These are phyloP conservation scores for Zoanthus sociatus DNA, from an alignment of 92 coral and sea anemone genomes.

Conservation along the genomic window DNA sequence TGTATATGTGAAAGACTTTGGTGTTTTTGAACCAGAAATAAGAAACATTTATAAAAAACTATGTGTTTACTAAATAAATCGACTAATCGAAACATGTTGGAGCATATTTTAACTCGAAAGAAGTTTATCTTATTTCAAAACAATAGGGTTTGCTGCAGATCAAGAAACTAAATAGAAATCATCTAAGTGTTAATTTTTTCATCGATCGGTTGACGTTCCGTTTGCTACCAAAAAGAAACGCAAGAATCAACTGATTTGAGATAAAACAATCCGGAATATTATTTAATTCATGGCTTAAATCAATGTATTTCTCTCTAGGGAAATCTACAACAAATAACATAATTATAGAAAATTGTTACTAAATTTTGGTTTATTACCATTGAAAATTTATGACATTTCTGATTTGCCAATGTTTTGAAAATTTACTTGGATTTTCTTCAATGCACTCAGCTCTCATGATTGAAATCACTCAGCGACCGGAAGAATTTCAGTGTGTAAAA, in stretches of 20 bases:
- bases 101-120: not conserved
- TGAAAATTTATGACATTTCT: too few relatives aligned
- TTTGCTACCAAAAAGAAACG: too few relatives aligned
- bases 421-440: not conserved
- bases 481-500: constrained; percentile 31
- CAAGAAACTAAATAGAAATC: not conserved
- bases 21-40: not conserved
- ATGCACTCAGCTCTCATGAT: not conserved
- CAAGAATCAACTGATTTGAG: too few relatives aligned
- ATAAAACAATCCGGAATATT: too few relatives aligned
- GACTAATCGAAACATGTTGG: not conserved
- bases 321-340: too few relatives aligned
- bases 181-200: not conserved
- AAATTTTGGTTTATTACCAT: too few relatives aligned
- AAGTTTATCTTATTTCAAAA: not conserved
- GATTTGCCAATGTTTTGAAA: not conserved
- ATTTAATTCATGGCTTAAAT: too few relatives aligned
- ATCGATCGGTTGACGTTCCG: too few relatives aligned
- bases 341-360: too few relatives aligned
- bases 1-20: not conserved
- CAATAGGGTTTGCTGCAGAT: not conserved
- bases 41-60: not conserved
- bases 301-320: too few relatives aligned
- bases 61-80: not conserved
- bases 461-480: constrained; percentile 20